Evolutionary conservation across 2,888 invertebrate genomes (phyloP).

Genomic region (Pseudococcus jackbeardsleyi): DNA sequence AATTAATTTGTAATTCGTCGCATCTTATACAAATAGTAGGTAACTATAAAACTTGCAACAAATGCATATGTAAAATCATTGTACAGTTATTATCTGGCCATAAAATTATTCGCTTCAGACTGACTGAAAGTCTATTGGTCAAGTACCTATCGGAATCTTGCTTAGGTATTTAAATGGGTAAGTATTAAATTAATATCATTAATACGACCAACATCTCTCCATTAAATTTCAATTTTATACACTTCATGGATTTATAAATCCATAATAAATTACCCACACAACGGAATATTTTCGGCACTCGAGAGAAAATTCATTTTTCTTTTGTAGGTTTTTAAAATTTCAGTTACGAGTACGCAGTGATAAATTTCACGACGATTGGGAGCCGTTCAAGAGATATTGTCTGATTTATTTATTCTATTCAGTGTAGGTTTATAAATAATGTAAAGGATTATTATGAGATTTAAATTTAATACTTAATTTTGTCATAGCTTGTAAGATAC

Average conservation of each 20-base stretch:
- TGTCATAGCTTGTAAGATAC: too few relatives aligned
- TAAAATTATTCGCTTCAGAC: slow-evolving; percentile 32
- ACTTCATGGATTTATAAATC: not conserved
- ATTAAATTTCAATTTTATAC: slow-evolving; percentile 44
- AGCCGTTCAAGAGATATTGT: too few relatives aligned
- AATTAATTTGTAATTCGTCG: slow-evolving; percentile 49
- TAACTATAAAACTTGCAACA: slow-evolving; percentile 37
- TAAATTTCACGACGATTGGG: not conserved
- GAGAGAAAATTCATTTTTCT: not conserved
- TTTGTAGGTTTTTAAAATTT: not conserved
- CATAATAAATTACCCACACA: not conserved
- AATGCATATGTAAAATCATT: slow-evolving; percentile 40
- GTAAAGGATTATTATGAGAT: too few relatives aligned
- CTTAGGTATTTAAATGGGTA: too few relatives aligned
- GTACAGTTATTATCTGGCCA: slow-evolving; percentile 25
- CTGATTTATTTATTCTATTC: too few relatives aligned
- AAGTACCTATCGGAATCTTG: slow-evolving; percentile 43
- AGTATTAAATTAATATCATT: too few relatives aligned
- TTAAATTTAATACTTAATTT: too few relatives aligned
- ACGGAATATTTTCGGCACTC: not conserved
- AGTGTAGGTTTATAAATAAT: too few relatives aligned
- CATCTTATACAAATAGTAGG: slow-evolving; percentile 34
- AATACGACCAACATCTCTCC: slow-evolving; percentile 35
- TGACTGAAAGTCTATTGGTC: slow-evolving; percentile 50
- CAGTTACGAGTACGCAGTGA: not conserved